Base-by-base conservation (phyloP, 2,797 vertebrate genomes). In the Rhynchonycteris naso region DNA sequence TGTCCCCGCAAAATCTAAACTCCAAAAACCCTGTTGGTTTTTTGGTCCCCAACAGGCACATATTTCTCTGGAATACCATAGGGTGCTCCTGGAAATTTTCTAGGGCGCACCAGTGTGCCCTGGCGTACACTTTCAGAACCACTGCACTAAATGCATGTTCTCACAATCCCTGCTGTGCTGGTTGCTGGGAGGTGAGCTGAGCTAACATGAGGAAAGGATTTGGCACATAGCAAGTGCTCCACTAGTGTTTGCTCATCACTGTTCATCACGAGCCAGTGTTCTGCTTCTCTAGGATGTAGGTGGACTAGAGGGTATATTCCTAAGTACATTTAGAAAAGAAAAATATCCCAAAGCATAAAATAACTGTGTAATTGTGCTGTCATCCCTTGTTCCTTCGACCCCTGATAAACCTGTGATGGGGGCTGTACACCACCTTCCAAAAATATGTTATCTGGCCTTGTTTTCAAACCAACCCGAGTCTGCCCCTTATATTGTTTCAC, bases 391-490 rank as follows among this genome's bases (percentile, higher is more conserved):
- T 78, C 58, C 35, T 82, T 54, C 61, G 94, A 92, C 91, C 86
- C 90, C 94, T n/a, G 52, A 95, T 96, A 96, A 97, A 96, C 95
- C 93, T 97, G 94, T 95, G 92, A 93, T 86, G 95, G 94, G 92
- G 93, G 61, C 61, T 28, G 88, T 90, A 90, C 24, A 0, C 2
- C 90, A 65, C 88, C 47, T 97, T 97, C 95, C 93, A 91, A 95
- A 33, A 30, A 69, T 80, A 66, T 21, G 26, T 43, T 79, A 95
- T 75, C 50, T 24, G 52, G 54, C 68, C 76, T 30, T 5, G 11
- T 94, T 79, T 91, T 95, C 93, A 97, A 96, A 95, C 69, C 93
- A 96, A 66, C 0, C 1, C 38, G 33, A 15, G 38, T 79, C 72
- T 33, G 28, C 0, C 0, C 76, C 94, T 93, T 96, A 38, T 56